phyloP scores from a whole-genome alignment of 2,113 vertebrate genomes.

The Hippocampus comes region DNA sequence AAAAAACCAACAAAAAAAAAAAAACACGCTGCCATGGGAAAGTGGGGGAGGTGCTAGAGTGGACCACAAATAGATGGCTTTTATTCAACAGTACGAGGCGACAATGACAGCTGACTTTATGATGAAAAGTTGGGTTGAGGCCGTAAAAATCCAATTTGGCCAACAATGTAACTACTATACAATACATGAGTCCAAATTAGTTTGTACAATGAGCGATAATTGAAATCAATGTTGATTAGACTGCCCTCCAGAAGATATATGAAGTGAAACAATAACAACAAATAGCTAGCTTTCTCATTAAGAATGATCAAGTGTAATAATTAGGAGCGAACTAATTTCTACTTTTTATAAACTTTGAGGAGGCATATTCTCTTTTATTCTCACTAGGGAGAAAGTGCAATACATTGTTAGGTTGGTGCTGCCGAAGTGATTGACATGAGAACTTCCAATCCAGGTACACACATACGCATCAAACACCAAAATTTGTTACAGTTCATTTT shows the following conservation, averaged over 20 bases:
- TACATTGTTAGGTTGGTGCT: too few species aligned
- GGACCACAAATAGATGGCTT: background rate
- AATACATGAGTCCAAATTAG: background rate
- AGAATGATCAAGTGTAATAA: background rate
- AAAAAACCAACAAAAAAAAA: constrained; percentile 17
- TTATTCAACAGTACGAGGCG: background rate
- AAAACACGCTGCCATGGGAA: constrained; percentile 17
- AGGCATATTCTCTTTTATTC: too few species aligned
- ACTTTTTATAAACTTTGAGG: too few species aligned
- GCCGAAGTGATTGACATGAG: too few species aligned
- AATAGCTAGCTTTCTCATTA: background rate
- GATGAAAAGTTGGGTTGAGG: background rate
- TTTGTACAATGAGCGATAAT: too few species aligned
- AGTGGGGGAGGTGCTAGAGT: constrained; percentile 4
- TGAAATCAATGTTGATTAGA: too few species aligned
- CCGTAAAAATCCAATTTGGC: background rate
- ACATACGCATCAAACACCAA: background rate
- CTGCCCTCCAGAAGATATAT: too few species aligned
- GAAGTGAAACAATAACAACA: background rate
- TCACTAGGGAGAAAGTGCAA: too few species aligned
- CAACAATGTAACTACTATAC: background rate
- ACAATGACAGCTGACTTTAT: background rate
- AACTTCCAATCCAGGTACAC: too few species aligned
- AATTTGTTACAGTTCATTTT: background rate
- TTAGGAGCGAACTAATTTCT: too few species aligned